A percentile compares a stretch with the other conserved stretches of the same genome.
phyloP scores from a whole-genome alignment of 2,888 invertebrate species.

The Acleris holmiana region DNA sequence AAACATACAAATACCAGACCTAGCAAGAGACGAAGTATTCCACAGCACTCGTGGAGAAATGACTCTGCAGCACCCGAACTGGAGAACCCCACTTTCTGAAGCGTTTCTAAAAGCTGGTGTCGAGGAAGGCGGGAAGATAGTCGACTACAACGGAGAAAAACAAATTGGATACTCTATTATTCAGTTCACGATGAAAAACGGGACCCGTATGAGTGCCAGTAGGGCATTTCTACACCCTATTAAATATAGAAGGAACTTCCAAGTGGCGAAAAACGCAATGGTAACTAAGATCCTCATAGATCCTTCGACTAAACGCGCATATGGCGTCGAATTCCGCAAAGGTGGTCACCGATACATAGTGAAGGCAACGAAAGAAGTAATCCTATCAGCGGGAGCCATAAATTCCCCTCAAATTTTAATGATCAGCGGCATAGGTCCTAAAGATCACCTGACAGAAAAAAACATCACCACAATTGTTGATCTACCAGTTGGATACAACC shows the following conservation, averaged over 20 bases:
- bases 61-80: slow-evolving; percentile 85
- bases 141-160: slow-evolving; percentile 86
- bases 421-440: slow-evolving; percentile 91
- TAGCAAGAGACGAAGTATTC: slow-evolving; percentile 74
- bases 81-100: slow-evolving; percentile 82
- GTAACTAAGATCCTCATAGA: slow-evolving; percentile 85
- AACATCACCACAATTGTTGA: slow-evolving; percentile 85
- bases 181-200: slow-evolving; percentile 87
- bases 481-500: slow-evolving; percentile 88
- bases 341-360: slow-evolving; percentile 69
- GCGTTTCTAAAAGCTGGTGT: slow-evolving; percentile 86
- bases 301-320: slow-evolving; percentile 76
- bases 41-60: slow-evolving; percentile 86
- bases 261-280: slow-evolving; percentile 83
- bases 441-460: slow-evolving; percentile 82
- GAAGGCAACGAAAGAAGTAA: slow-evolving; percentile 87
- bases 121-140: slow-evolving; percentile 85
- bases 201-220: slow-evolving; percentile 89
- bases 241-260: slow-evolving; percentile 84
- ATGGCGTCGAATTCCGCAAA: slow-evolving; percentile 84
- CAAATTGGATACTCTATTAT: slow-evolving; percentile 88
- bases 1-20: slow-evolving; percentile 81
- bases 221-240: slow-evolving; percentile 88
- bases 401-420: slow-evolving; percentile 92
- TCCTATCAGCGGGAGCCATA: slow-evolving; percentile 91